Conservation (phyloP, 92 coral and sea anemone species). For the Epizoanthus ramosus region DNA sequence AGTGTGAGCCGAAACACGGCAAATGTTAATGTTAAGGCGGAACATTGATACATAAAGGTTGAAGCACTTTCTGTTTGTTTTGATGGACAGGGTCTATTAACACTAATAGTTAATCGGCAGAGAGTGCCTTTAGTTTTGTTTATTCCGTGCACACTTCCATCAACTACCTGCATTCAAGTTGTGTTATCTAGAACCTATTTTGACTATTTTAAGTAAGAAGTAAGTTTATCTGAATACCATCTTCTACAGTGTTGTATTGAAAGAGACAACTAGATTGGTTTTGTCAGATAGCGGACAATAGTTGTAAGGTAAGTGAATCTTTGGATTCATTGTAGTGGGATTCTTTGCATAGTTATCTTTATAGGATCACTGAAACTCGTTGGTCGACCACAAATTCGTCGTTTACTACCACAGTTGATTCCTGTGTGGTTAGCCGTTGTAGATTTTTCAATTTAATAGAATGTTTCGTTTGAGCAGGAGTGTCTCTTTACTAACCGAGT, state of each 20-base stretch:
- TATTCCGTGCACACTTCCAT: constrained; percentile 25
- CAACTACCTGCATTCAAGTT: constrained; percentile 1
- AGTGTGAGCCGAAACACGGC: neutral
- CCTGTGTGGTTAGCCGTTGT: too few species aligned
- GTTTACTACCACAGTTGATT: neutral
- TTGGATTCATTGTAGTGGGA: constrained; percentile 11
- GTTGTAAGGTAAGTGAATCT: constrained; percentile 10
- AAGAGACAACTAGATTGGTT: neutral
- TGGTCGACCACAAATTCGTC: neutral
- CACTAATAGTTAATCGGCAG: neutral
- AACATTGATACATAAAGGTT: neutral
- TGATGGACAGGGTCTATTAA: constrained; percentile 11
- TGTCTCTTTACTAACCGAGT: neutral
- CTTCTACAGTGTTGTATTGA: constrained; percentile 10
- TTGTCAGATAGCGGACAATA: neutral
- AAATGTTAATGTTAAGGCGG: constrained; percentile 25
- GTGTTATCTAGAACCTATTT: neutral
- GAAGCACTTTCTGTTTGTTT: constrained; percentile 1
- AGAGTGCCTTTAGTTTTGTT: constrained; percentile 14
- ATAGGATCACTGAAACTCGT: neutral
- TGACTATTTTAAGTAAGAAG: constrained; percentile 1
- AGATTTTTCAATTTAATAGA: neutral
- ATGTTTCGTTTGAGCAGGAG: neutral
- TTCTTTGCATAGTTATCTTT: constrained; percentile 35
- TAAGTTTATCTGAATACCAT: constrained; percentile 24